A percentile compares a stretch with the other conserved stretches of the same genome.
Conservation (phyloP, 2,888 invertebrate genomes). For the Papilio protenor region DNA sequence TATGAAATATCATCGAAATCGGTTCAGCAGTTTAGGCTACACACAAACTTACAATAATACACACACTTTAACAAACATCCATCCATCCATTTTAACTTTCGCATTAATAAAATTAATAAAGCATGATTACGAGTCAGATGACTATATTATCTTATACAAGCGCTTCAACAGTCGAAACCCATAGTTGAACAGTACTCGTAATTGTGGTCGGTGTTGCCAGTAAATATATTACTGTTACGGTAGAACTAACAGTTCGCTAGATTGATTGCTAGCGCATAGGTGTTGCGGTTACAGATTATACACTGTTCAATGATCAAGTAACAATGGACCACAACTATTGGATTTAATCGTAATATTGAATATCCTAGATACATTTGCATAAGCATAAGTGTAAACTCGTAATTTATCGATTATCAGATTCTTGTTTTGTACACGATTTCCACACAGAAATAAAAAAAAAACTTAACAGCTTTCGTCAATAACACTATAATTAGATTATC, state of each 20-base stretch:
- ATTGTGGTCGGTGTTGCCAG: neutral
- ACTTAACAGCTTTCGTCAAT: neutral
- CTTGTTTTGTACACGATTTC: too few relatives aligned
- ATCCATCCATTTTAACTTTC: too few relatives aligned
- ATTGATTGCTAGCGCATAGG: conserved; percentile 24
- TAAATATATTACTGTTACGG: conserved; percentile 18
- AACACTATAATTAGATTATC: neutral
- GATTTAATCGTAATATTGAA: neutral
- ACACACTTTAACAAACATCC: too few relatives aligned
- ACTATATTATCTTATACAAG: too few relatives aligned
- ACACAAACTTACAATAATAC: too few relatives aligned
- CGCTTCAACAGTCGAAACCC: too few relatives aligned
- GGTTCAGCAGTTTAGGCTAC: too few relatives aligned
- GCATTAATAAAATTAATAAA: too few relatives aligned
- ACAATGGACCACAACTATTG: neutral
- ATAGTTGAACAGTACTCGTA: neutral
- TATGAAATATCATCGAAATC: too few relatives aligned
- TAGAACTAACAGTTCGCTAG: conserved; percentile 13
- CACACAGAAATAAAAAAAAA: too few relatives aligned
- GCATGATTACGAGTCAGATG: too few relatives aligned
- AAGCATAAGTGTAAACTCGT: neutral
- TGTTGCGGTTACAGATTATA: neutral
- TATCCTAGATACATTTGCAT: neutral
- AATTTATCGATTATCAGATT: neutral
- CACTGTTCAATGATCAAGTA: neutral